These are phyloP conservation scores for Pipistrellus nathusii DNA, from an alignment of 2,797 vertebrate genomes.

Conservation along the genomic window DNA sequence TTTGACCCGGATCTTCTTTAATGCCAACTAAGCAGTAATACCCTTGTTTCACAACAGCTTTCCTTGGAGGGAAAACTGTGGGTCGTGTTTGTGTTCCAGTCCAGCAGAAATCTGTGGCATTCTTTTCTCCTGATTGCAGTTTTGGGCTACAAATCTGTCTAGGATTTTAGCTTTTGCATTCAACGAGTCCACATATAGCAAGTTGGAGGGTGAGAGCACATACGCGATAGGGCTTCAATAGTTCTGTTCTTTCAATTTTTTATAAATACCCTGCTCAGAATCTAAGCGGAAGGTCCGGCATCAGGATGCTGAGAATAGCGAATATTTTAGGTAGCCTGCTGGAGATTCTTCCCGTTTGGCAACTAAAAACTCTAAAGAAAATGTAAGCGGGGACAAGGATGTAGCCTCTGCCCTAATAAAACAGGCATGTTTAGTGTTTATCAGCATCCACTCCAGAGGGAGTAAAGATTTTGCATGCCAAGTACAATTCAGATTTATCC, in stretches of 20 bases:
- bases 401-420: neutral
- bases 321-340: neutral
- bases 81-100: neutral
- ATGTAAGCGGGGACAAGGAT: neutral
- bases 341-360: neutral
- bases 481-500: neutral
- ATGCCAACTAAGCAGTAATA: conserved; percentile 40
- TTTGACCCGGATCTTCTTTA: conserved; percentile 41
- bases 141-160: conserved; percentile 1
- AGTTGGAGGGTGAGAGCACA: neutral
- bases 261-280: conserved; percentile 25
- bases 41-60: neutral
- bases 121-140: neutral
- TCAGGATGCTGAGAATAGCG: neutral
- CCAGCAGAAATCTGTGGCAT: neutral
- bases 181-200: neutral
- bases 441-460: neutral
- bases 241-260: conserved; percentile 25
- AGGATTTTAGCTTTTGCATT: conserved; percentile 1
- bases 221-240: neutral
- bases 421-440: neutral
- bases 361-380: conserved; percentile 37
- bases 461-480: neutral
- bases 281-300: neutral
- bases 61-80: conserved; percentile 15